Conservation (phyloP, 1,140 invertebrate species). For the Pachypeltis micranthus region DNA sequence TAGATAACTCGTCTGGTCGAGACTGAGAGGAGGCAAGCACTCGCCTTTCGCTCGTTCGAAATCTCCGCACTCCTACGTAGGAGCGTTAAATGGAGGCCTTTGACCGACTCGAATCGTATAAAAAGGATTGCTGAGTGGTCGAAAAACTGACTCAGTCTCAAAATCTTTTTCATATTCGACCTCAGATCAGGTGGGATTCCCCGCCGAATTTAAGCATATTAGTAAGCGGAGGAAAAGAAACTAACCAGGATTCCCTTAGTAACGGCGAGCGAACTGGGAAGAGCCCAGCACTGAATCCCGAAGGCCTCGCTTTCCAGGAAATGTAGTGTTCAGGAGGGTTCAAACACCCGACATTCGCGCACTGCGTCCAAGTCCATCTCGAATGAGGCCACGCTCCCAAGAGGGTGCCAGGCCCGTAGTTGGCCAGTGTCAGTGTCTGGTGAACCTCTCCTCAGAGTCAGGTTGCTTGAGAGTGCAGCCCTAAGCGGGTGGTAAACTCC, state of each 20-base stretch:
- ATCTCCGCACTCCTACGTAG: too few relatives aligned
- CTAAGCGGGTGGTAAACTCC: slow-evolving; percentile 72
- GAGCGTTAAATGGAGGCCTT: too few relatives aligned
- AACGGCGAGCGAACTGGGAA: slow-evolving; percentile 72
- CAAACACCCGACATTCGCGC: slow-evolving; percentile 38
- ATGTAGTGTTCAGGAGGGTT: slow-evolving; percentile 54
- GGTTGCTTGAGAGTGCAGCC: slow-evolving; percentile 76
- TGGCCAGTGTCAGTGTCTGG: slow-evolving; percentile 38
- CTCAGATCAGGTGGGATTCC: slow-evolving; percentile 58
- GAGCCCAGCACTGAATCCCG: slow-evolving; percentile 54
- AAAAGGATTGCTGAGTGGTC: too few relatives aligned
- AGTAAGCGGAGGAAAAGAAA: slow-evolving; percentile 87
- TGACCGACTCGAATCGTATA: too few relatives aligned
- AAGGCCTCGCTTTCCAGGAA: slow-evolving; percentile 36
- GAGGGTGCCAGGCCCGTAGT: slow-evolving; percentile 57
- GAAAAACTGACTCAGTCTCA: too few relatives aligned
- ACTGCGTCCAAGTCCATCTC: slow-evolving; percentile 51
- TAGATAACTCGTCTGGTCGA: too few relatives aligned
- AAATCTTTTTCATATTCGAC: too few relatives aligned
- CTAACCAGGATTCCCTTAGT: slow-evolving; percentile 78
- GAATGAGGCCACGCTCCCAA: slow-evolving; percentile 50
- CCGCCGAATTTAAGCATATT: slow-evolving; percentile 79
- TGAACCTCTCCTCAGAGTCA: slow-evolving; percentile 56
- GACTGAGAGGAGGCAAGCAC: too few relatives aligned
- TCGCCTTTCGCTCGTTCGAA: too few relatives aligned